These are phyloP conservation scores for Carcharodon carcharias DNA, from an alignment of 2,797 vertebrate species.

Conservation along the genomic window DNA sequence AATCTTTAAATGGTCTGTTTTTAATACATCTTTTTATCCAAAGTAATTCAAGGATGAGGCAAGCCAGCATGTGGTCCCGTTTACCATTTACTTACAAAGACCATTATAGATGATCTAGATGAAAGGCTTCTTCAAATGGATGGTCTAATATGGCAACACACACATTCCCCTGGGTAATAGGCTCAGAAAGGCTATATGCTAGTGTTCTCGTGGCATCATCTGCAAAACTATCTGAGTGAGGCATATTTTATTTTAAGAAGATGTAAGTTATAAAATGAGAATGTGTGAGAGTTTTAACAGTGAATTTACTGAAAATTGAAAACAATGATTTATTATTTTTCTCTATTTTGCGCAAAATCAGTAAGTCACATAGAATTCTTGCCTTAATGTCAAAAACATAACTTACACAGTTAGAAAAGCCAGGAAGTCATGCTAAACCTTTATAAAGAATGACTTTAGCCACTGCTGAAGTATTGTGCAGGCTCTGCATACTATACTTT, in stretches of 20 bases:
- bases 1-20: background rate
- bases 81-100: background rate
- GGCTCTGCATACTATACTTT: background rate
- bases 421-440: background rate
- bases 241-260: background rate
- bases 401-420: background rate
- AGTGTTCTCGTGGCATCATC: background rate
- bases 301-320: background rate
- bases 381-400: background rate
- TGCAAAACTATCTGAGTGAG: background rate
- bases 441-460: background rate
- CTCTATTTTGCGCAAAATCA: background rate
- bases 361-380: background rate
- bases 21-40: background rate
- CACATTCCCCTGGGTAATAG: background rate
- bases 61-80: background rate
- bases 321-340: background rate
- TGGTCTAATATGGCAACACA: background rate
- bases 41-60: background rate
- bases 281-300: background rate
- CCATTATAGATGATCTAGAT: background rate
- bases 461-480: background rate
- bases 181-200: background rate
- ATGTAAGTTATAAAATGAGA: background rate
- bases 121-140: background rate